Evolutionary conservation across 2,797 vertebrate genomes (phyloP).

Genomic region (Poeciliopsis turneri): DNA sequence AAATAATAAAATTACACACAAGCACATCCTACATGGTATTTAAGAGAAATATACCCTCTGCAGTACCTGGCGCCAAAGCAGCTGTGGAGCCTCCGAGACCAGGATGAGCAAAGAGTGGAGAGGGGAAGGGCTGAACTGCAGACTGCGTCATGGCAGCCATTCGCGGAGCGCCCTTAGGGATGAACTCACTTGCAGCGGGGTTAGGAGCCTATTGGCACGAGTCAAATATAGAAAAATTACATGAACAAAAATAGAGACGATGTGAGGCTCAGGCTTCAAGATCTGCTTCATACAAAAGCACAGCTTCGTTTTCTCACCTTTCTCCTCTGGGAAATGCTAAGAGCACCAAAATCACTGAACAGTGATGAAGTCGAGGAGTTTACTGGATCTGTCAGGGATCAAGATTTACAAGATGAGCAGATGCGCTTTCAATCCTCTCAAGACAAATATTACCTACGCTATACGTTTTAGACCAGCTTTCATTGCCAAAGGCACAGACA

Average conservation of each 20-base stretch:
- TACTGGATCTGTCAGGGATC: slow-evolving; percentile 87
- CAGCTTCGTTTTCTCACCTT: slow-evolving; percentile 84
- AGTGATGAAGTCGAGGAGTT: slow-evolving; percentile 94
- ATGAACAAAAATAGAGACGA: neutral
- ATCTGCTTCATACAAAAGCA: slow-evolving; percentile 1
- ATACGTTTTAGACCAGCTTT: neutral
- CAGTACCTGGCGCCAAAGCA: slow-evolving; percentile 90
- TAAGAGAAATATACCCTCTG: slow-evolving; percentile 52
- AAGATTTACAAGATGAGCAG: slow-evolving; percentile 8
- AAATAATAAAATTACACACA: neutral
- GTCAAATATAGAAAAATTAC: slow-evolving; percentile 3
- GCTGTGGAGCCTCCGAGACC: slow-evolving; percentile 89
- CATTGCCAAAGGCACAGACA: neutral
- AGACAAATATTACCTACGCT: neutral
- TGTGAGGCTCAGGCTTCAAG: neutral
- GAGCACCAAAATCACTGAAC: slow-evolving; percentile 98
- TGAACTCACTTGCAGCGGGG: slow-evolving; percentile 96
- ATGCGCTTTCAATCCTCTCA: neutral
- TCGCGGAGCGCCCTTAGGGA: slow-evolving; percentile 96
- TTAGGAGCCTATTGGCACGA: slow-evolving; percentile 88
- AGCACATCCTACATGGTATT: neutral
- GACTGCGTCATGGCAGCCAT: slow-evolving; percentile 93
- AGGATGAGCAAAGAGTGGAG: slow-evolving; percentile 93
- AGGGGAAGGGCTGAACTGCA: slow-evolving; percentile 92
- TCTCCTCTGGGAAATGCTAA: slow-evolving; percentile 96